Base-by-base conservation (phyloP, 2,113 vertebrate genomes). In the Brachionichthys hirsutus region DNA sequence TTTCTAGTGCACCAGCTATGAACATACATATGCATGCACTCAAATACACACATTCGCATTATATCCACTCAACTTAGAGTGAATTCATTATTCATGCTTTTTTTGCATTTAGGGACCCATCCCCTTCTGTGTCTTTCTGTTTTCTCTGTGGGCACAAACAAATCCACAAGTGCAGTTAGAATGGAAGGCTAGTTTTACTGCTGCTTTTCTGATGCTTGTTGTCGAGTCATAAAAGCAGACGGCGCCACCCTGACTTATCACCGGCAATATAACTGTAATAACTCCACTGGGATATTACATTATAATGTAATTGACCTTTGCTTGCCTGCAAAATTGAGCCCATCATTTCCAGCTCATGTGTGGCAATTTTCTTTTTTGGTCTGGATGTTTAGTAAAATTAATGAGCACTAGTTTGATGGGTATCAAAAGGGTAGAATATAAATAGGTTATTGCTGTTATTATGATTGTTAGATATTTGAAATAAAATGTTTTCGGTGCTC, bases 281-380 rank as follows among this genome's bases (percentile, higher is more conserved):
- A 77, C 75, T 80, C 81, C 75, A 47, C 20, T 41, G 82, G 77
- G 78, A 89, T 56, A 55, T 61, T 56, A 62, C 63, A 75, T 83
- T 81, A 81, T 59, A 68, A 73, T 66, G 61, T 84, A 81, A 82
- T 86, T 86, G 80, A 87, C 78, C 82, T 74, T 74, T 75, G 51
- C 62, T 83, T 73, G 80, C 81, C 55, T 86, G 64, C 68, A 72
- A 81, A 85, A 83, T 76, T 75, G 73, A 80, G 78, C 58, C 69
- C 58, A 78, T 86, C 73, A 67, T 78, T 85, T 77, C 54, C 44
- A 54, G 61, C 65, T 35, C 54, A 58, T 50, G 68, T 75, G 65
- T 75, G 73, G 62, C 60, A 67, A 67, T 30, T 81, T 47, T 30
- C 64, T 77, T 49, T 30, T 66, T 77, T 49, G 54, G 56, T 63